A percentile compares a stretch with the other conserved stretches of the same genome.
Evolutionary conservation across 2,113 vertebrate genomes (phyloP).

Genomic region (Poeciliopsis retropinna): DNA sequence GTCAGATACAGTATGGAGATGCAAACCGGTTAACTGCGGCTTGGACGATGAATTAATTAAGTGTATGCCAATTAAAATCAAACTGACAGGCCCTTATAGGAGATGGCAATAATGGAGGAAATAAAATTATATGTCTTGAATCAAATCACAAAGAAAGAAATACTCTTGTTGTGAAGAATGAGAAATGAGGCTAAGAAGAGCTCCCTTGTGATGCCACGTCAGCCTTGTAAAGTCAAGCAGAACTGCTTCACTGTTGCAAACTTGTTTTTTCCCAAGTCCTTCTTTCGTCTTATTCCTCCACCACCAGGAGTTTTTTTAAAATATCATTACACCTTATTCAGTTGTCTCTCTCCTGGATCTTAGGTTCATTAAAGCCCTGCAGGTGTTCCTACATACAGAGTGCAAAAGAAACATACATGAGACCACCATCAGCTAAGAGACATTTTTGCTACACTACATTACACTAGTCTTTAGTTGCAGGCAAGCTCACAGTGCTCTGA

Average conservation of each 20-base stretch:
- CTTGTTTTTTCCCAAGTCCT: slow-evolving; percentile 24
- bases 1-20: too few species aligned
- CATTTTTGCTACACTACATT: slow-evolving; percentile 63
- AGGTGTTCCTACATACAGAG: slow-evolving; percentile 18
- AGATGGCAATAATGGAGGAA: too few species aligned
- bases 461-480: slow-evolving; percentile 52
- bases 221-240: neutral
- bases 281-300: slow-evolving; percentile 30
- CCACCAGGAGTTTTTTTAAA: slow-evolving; percentile 34
- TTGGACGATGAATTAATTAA: too few species aligned
- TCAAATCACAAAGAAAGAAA: neutral
- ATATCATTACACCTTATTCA: slow-evolving; percentile 48
- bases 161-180: neutral
- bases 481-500: slow-evolving; percentile 36
- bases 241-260: slow-evolving; percentile 8
- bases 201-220: slow-evolving; percentile 31
- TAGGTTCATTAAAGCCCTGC: slow-evolving; percentile 45
- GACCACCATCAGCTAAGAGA: slow-evolving; percentile 33
- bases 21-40: too few species aligned
- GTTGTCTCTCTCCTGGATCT: slow-evolving; percentile 29
- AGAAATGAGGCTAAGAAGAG: slow-evolving; percentile 20
- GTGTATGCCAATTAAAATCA: too few species aligned
- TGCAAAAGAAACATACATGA: slow-evolving; percentile 38
- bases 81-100: too few species aligned
- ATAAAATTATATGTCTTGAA: neutral